Percentiles rank a stretch among this genome's conserved stretches.
phyloP scores from a whole-genome alignment of 2,797 vertebrate species.

The Geotrypetes seraphini region DNA sequence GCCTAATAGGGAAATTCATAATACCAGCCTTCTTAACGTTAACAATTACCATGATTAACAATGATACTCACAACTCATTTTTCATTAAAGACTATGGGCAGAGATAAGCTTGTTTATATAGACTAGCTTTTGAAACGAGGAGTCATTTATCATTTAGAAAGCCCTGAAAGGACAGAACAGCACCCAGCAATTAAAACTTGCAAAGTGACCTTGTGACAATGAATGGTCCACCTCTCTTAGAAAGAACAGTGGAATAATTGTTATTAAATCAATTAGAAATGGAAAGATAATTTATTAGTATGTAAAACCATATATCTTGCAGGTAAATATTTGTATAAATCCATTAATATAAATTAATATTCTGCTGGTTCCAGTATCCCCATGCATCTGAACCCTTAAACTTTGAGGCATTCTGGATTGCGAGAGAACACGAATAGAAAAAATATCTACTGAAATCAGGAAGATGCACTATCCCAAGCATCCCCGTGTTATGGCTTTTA shows the following conservation, averaged over 20 bases:
- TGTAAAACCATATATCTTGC: conserved; percentile 31
- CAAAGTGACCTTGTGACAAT: conserved; percentile 59
- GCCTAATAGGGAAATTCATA: conserved; percentile 71
- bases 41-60: conserved; percentile 90
- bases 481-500: too few species aligned
- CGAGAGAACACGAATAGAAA: neutral
- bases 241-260: conserved; percentile 31
- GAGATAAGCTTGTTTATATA: conserved; percentile 90
- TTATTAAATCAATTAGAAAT: conserved; percentile 38
- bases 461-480: too few species aligned
- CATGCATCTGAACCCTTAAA: neutral
- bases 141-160: conserved; percentile 73
- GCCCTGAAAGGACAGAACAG: conserved; percentile 54
- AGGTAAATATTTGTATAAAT: neutral
- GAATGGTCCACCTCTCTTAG: conserved; percentile 46
- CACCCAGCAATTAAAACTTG: conserved; percentile 71
- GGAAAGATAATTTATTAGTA: conserved; percentile 36
- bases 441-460: too few species aligned
- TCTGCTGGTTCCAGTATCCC: neutral
- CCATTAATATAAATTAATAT: neutral
- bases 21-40: conserved; percentile 77
- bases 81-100: conserved; percentile 71
- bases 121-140: conserved; percentile 73
- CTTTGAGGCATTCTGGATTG: conserved; percentile 6
- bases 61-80: conserved; percentile 84